Evolutionary conservation across 2,797 vertebrate genomes (phyloP).

Genomic region (Remorina albescens): DNA sequence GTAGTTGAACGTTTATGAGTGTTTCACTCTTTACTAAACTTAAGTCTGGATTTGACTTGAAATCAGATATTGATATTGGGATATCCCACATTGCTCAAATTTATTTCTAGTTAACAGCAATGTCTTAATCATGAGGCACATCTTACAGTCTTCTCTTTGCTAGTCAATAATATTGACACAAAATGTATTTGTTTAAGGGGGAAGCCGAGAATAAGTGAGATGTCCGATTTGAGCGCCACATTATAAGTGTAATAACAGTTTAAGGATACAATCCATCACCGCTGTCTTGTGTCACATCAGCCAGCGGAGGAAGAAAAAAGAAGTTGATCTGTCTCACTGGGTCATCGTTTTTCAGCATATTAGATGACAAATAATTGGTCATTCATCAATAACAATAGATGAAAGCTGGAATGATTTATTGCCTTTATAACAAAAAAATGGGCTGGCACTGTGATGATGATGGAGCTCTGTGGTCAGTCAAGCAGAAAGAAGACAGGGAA

Average conservation of each 20-base stretch:
- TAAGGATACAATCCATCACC: conserved; percentile 99
- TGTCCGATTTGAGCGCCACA: conserved; percentile 89
- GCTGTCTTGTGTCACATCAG: conserved; percentile 86
- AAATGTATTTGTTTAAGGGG: conserved; percentile 17
- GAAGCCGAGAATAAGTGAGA: conserved; percentile 84
- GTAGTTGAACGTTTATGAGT: too few relatives aligned
- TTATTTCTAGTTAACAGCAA: not conserved
- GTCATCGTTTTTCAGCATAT: conserved; percentile 95
- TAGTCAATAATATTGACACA: conserved; percentile 84
- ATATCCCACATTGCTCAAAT: not conserved
- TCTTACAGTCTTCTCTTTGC: not conserved
- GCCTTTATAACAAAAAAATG: conserved; percentile 82
- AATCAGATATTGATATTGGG: not conserved
- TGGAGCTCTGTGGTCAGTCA: conserved; percentile 87
- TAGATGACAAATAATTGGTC: conserved; percentile 99
- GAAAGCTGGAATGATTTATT: conserved; percentile 99
- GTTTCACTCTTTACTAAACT: too few relatives aligned
- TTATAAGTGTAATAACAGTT: conserved; percentile 98
- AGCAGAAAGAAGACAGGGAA: conserved; percentile 72
- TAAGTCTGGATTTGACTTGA: too few relatives aligned
- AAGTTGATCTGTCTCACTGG: conserved; percentile 91
- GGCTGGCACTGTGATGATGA: conserved; percentile 80
- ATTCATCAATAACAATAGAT: conserved; percentile 99
- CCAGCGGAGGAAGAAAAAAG: conserved; percentile 69
- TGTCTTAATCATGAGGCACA: not conserved